These are phyloP conservation scores for Hozukius guyotensis DNA, from an alignment of 2,797 vertebrate genomes.

Conservation along the genomic window DNA sequence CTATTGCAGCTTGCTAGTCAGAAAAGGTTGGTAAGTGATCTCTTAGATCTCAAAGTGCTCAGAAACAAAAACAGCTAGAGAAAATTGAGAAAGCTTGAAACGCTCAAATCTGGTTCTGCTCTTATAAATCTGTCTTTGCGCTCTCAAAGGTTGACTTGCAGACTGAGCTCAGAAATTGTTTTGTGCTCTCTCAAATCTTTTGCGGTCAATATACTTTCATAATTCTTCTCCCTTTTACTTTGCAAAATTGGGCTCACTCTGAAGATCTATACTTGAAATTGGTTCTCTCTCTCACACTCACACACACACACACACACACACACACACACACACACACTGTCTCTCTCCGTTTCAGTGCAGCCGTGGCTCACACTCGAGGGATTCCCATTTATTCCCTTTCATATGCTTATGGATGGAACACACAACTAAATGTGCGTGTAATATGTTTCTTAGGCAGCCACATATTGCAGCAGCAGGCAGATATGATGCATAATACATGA, in stretches of 20 bases:
- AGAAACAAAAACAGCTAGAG: not conserved
- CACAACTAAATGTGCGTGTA: slow-evolving; percentile 2
- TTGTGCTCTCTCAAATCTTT: not conserved
- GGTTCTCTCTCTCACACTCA: not conserved
- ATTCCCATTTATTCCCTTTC: slow-evolving; percentile 13
- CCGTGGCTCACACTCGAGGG: not conserved
- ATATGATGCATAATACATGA: slow-evolving; percentile 25
- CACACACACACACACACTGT: not conserved
- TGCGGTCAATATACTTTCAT: not conserved
- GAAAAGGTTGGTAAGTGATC: too few relatives aligned
- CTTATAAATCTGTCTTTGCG: not conserved
- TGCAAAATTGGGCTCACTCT: not conserved
- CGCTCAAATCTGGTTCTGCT: not conserved
- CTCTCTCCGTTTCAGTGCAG: too few relatives aligned
- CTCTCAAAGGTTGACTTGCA: not conserved
- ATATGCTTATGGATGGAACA: not conserved
- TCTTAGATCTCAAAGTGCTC: not conserved
- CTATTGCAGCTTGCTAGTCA: too few relatives aligned
- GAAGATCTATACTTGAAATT: not conserved
- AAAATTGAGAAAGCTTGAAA: not conserved
- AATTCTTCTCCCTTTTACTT: not conserved
- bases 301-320: not conserved
- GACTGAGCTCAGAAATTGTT: not conserved
- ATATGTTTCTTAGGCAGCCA: slow-evolving; percentile 1
- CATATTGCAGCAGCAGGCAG: slow-evolving; percentile 2